These are phyloP conservation scores for Crioceris asparagi DNA, from an alignment of 2,888 invertebrate species.

Conservation along the genomic window DNA sequence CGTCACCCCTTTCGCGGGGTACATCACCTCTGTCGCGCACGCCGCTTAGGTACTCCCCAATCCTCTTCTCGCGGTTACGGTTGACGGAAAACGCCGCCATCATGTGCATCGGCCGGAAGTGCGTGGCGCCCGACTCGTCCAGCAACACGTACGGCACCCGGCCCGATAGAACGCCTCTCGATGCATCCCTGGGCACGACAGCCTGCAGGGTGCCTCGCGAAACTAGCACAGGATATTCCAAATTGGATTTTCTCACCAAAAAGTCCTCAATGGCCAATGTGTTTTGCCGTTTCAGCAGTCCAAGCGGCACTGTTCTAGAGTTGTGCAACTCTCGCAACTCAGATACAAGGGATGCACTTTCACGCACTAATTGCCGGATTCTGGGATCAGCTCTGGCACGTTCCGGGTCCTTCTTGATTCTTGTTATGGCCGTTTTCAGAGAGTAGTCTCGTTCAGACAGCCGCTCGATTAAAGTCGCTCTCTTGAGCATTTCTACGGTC, in stretches of 20 bases:
- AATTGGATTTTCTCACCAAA: constrained; percentile 48
- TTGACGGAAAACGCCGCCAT: constrained; percentile 48
- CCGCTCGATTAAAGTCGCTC: constrained; percentile 60
- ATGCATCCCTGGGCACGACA: constrained; percentile 66
- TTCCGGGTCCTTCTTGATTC: constrained; percentile 55
- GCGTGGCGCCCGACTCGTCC: constrained; percentile 64
- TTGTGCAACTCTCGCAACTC: constrained; percentile 43
- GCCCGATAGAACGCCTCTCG: constrained; percentile 61
- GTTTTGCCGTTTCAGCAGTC: constrained; percentile 56
- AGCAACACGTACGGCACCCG: constrained; percentile 65
- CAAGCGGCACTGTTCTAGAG: constrained; percentile 60
- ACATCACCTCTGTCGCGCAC: constrained; percentile 21
- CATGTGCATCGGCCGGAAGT: constrained; percentile 66
- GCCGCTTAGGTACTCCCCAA: constrained; percentile 29
- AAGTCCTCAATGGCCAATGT: constrained; percentile 69
- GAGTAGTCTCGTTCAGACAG: constrained; percentile 56
- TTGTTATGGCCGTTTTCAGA: constrained; percentile 48
- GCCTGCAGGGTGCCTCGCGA: constrained; percentile 64
- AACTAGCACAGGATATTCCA: constrained; percentile 54
- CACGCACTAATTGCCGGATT: constrained; percentile 57
- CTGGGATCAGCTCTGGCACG: constrained; percentile 58
- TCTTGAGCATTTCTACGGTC: constrained; percentile 53
- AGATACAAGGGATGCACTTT: constrained; percentile 53
- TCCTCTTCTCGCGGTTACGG: constrained; percentile 28
- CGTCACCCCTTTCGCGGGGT: no score